Base-by-base conservation (phyloP, 2,113 vertebrate species). In the Zootoca vivipara region DNA sequence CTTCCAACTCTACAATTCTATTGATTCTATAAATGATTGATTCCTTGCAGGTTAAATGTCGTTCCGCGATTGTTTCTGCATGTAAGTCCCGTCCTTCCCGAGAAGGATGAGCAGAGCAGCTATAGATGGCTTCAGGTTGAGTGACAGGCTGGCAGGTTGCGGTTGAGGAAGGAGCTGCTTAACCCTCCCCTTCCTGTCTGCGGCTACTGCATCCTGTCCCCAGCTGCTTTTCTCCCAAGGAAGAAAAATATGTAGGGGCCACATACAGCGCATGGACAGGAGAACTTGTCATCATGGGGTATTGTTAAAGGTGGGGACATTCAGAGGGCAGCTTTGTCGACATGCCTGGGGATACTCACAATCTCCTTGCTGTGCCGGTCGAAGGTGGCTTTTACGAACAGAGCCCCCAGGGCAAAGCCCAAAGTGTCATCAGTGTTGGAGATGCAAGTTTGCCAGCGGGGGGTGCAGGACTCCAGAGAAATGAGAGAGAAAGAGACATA, bases 401-500 rank as follows among this genome's bases (percentile, higher is more conserved):
- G 97, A 4, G 99, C 98, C 5, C 99, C 99, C 72, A 99, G 92
- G 1, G 99, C 99, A 5, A 99, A 99, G 91, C 99, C 99, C 90
- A 99, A 96, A 0, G 98, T 99, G 89, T 99, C 99, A 0, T 99
- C 99, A 0, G 99, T 98, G 96, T 98, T 98, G 82, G 97, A 98
- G 86, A 99, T 98, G 86, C 99, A 99, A 26, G 99, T 99, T 97
- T 99, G 99, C 99, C 99, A 99, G 85, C 99, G 98, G 0, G 99
- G 99, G 0, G 97, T 98, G 90, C 99, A 99, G 58, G 99, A 99
- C 99, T 99, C 93, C 26, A 88, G 28, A 90, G 90, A 73, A 0
- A 0, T 93, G 70, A 85, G 35, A 85, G 40, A 74, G 12, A 30
- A 46, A 83, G 88, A 58, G 82, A 85, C 78, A 79, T 72, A 87